Conservation (phyloP, 1,140 invertebrate species). For the Drosophila erecta region DNA sequence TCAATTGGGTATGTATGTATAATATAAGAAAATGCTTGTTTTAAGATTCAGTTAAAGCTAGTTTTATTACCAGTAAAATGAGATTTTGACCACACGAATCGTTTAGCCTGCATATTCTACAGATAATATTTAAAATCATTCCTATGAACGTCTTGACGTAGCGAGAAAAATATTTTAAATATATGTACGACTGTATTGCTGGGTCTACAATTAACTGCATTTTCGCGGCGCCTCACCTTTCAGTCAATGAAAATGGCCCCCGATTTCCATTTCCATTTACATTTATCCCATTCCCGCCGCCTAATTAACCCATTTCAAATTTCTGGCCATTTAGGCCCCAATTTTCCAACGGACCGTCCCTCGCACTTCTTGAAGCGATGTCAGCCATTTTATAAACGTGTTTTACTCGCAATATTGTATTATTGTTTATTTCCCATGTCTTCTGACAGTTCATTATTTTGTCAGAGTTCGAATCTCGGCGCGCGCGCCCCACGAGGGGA, state of each 20-base stretch:
- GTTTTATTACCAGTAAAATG: neutral
- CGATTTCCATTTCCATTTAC: neutral
- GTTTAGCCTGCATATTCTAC: neutral
- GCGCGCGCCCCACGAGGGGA: slow-evolving; percentile 32
- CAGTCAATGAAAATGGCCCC: neutral
- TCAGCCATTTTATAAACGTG: slow-evolving; percentile 46
- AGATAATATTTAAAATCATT: neutral
- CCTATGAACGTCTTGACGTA: neutral
- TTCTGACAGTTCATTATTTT: slow-evolving; percentile 82
- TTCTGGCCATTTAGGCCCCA: slow-evolving; percentile 16
- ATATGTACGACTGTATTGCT: no score
- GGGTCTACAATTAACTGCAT: neutral
- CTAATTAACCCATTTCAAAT: slow-evolving; percentile 42
- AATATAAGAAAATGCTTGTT: no score
- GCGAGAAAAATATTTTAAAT: neutral
- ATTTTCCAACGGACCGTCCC: slow-evolving; percentile 13
- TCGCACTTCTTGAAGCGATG: slow-evolving; percentile 24
- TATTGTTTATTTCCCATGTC: slow-evolving; percentile 75
- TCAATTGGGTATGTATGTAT: neutral
- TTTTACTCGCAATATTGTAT: slow-evolving; percentile 57
- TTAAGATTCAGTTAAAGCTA: neutral
- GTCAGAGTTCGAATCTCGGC: slow-evolving; percentile 62
- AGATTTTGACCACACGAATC: no score
- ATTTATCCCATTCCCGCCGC: neutral
- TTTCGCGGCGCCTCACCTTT: slow-evolving; percentile 1